Base-by-base conservation (phyloP, 2,888 invertebrate species). In the Belgica antarctica region DNA sequence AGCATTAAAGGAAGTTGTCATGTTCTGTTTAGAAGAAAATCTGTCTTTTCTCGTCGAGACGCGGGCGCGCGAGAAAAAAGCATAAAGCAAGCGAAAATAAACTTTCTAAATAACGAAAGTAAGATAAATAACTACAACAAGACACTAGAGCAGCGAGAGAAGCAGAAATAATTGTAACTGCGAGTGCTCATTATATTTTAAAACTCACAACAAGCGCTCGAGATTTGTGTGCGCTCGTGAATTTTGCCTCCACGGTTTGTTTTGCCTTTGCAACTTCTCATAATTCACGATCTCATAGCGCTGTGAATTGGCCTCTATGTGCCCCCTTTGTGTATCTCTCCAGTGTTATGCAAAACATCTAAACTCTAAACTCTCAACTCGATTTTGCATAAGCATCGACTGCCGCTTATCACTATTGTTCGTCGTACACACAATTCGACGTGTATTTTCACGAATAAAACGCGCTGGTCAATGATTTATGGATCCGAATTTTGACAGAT, bases 51-150 rank as follows among this genome's bases (percentile, higher is more conserved):
- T n/a, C n/a, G n/a, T n/a, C n/a, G n/a, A n/a, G n/a, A n/a, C n/a
- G n/a, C n/a, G n/a, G n/a, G 12, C 41, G 41, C 2, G 41, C 4
- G 41, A 12, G 3, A 52, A 8, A 52, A 52, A 52, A 52, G 52
- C 52, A 52, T 52, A 52, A 52, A 52, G 52, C 52, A 52, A 52
- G 52, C 41, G 12, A 52, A 52, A 61, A 22, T 25, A 52, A 41
- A 63, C 63, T 63, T 63, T 63, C 63, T 36, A 63, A 63, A 63
- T 17, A 31, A 62, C 62, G 62, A 62, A 28, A 62, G 62, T 34
- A 62, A 63, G 36, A 63, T 63, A 63, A 63, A 63, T 41, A 63
- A 19, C 15, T 19, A n/a, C 41, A 24, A 61, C 61, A 1, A 36
- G 36, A 63, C 22, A 22, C 7, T n/a, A 25, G 12, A 1, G 24